phyloP scores from a whole-genome alignment of 2,113 vertebrate genomes.

The Centrocercus urophasianus region DNA sequence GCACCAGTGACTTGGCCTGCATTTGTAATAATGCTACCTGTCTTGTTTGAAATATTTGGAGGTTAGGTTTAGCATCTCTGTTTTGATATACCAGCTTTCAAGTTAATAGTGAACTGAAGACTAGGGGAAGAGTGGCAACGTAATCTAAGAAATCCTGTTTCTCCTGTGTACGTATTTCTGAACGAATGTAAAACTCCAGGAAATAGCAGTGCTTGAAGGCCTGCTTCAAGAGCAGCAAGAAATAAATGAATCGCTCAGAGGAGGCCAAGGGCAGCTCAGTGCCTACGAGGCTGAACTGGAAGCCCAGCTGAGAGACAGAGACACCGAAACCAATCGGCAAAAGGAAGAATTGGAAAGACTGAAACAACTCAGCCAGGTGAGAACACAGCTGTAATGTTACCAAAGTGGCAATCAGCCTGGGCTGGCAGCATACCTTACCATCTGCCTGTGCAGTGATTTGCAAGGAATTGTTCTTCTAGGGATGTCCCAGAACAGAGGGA shows the following conservation, averaged over 20 bases:
- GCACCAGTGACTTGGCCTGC: background rate
- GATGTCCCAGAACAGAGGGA: background rate
- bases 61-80: background rate
- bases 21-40: background rate
- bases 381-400: background rate
- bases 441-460: fast-evolving
- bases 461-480: background rate
- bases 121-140: background rate
- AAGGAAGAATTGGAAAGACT: constrained; percentile 81
- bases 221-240: constrained; percentile 76
- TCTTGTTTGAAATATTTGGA: background rate
- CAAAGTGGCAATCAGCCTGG: background rate
- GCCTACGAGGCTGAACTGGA: constrained; percentile 81
- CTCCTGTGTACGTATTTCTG: background rate
- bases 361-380: constrained; percentile 76
- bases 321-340: constrained; percentile 77
- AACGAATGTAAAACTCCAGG: constrained; percentile 68
- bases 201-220: constrained; percentile 76
- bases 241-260: constrained; percentile 77
- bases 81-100: background rate
- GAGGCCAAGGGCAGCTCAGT: constrained; percentile 75
- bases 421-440: background rate
- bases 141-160: background rate
- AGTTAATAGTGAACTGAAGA: background rate
- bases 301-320: constrained; percentile 74